These are phyloP conservation scores for Clarias macrocephalus DNA, from an alignment of 2,113 vertebrate species.

Conservation along the genomic window DNA sequence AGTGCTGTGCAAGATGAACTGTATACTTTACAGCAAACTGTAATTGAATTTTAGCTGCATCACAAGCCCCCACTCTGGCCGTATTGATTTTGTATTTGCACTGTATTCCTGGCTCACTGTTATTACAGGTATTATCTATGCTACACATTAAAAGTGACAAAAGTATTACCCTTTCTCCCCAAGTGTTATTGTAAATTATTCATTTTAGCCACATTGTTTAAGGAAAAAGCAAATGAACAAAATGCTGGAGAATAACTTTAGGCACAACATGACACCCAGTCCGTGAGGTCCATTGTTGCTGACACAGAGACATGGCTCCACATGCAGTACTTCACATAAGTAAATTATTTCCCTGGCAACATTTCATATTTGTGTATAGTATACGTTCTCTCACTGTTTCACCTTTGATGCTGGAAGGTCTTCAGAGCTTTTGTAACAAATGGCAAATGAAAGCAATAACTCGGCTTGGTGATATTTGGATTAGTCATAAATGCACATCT, in stretches of 20 bases:
- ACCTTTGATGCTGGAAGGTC: background rate
- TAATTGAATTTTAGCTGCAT: background rate
- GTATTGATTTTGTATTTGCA: background rate
- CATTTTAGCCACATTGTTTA: background rate
- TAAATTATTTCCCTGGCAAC: too few species aligned
- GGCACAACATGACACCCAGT: background rate
- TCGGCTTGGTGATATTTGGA: background rate
- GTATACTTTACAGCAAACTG: background rate
- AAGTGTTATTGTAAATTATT: background rate
- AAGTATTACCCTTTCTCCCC: background rate
- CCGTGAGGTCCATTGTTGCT: background rate
- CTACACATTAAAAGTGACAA: background rate
- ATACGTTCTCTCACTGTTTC: background rate
- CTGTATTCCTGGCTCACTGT: background rate
- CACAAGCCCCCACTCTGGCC: background rate
- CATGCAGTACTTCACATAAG: background rate
- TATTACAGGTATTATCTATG: background rate
- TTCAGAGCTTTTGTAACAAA: background rate
- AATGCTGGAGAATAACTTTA: background rate
- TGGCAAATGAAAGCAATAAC: background rate
- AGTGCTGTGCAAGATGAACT: background rate
- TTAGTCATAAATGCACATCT: slow-evolving; percentile 2
- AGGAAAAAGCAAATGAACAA: background rate
- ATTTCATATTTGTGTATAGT: background rate
- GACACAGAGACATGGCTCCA: background rate